Percentiles rank a stretch among this genome's conserved stretches.
Conservation (phyloP, 2,797 vertebrate species). For the Sciurus vulgaris region DNA sequence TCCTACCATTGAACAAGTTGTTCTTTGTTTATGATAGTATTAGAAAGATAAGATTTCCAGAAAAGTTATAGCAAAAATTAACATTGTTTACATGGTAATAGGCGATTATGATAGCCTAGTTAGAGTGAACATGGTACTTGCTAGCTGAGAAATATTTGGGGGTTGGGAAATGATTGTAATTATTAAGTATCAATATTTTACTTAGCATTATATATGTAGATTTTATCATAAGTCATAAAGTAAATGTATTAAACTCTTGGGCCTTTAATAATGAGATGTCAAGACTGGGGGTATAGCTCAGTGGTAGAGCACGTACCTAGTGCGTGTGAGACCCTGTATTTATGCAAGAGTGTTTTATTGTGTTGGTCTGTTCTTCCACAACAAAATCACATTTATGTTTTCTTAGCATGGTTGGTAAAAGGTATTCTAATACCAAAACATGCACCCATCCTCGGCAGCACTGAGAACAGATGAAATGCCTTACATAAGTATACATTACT, state of each 20-base stretch:
- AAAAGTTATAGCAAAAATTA: conserved; percentile 17
- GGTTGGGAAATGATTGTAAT: conserved; percentile 45
- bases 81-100: conserved; percentile 4
- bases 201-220: background rate
- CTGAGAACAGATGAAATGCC: background rate
- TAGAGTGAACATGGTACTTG: background rate
- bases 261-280: conserved; percentile 20
- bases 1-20: conserved; percentile 7
- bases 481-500: background rate
- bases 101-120: background rate
- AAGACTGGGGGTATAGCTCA: background rate
- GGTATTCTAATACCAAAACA: conserved; percentile 12
- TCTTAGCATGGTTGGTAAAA: conserved; percentile 41
- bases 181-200: conserved; percentile 53
- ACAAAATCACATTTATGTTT: conserved; percentile 48
- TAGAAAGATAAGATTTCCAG: conserved; percentile 38
- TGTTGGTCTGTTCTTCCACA: conserved; percentile 35
- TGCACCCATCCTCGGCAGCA: background rate
- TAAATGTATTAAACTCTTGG: conserved; percentile 14
- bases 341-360: background rate
- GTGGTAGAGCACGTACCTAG: background rate
- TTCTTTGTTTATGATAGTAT: conserved; percentile 8
- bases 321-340: background rate
- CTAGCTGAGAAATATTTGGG: background rate
- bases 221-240: background rate